A percentile compares a stretch with the other conserved stretches of the same genome.
These are phyloP conservation scores for Eira barbara DNA, from an alignment of 2,113 vertebrate genomes.

Conservation along the genomic window DNA sequence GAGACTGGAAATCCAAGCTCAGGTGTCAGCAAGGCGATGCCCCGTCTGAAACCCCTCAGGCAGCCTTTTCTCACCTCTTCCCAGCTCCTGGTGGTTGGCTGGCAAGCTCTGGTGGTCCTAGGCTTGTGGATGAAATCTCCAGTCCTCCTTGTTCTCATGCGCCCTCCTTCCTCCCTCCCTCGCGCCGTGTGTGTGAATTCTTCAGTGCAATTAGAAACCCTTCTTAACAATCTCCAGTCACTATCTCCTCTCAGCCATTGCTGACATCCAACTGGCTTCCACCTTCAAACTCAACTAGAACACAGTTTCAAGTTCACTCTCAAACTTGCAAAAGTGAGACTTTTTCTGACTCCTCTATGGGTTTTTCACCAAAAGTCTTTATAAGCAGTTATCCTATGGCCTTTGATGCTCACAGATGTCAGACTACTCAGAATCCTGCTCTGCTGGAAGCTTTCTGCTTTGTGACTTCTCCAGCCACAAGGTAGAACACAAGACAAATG, in stretches of 20 bases:
- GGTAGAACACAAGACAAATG: neutral
- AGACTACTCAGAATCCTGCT: neutral
- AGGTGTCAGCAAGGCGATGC: neutral
- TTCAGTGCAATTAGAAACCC: neutral
- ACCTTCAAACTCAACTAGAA: neutral
- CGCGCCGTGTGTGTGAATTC: neutral
- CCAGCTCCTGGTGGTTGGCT: neutral
- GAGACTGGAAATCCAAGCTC: neutral
- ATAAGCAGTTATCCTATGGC: neutral
- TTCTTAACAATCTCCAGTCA: neutral
- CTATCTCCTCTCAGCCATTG: fast-evolving
- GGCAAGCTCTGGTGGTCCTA: neutral
- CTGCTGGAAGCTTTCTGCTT: neutral
- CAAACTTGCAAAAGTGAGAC: neutral
- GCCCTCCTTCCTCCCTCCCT: neutral
- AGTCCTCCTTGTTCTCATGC: neutral
- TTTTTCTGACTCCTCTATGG: neutral
- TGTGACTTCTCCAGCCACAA: neutral
- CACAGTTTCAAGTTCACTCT: neutral
- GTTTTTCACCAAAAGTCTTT: neutral
- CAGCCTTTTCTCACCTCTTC: neutral
- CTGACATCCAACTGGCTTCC: too few relatives aligned
- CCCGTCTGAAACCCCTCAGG: neutral
- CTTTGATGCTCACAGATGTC: neutral
- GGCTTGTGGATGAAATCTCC: neutral